Base-by-base conservation (phyloP, 1,140 invertebrate genomes). In the Chelonus insularis region DNA sequence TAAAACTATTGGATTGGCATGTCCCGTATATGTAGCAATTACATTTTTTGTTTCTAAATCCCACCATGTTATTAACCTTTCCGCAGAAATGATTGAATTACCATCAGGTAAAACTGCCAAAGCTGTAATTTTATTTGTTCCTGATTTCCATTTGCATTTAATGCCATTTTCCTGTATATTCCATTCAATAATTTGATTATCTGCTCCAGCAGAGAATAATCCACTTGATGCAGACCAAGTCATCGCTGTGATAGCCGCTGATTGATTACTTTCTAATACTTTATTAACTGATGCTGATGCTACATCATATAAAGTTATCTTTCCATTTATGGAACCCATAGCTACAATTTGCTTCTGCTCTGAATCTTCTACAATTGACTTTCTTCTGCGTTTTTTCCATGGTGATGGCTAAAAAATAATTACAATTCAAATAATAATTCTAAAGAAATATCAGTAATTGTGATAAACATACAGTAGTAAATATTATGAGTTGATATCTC, bases 61-160 rank as follows among this genome's bases (percentile, higher is more conserved):
- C 86, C 87, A 91, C 65, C 88, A 78, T 72, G 87, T 89, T 1
- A 92, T 85, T 56, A 80, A 78, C 62, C 85, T 84, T 18, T 86
- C 83, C 6, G 87, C 89, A n/a, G 88, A 85, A 4, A 90, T 70
- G 9, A 92, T 57, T 25, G 80, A 81, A n/a, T 83, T 83, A 16
- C 84, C 86, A 41, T 87, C 84, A 23, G 85, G 81, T 48, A 90
- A 75, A 64, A 87, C 83, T 61, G 86, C 83, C 23, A 92, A 84
- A 20, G 88, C 86, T 64, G 86, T 86, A 0, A 91, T 82, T 73
- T 83, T 87, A 16, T 84, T 84, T 59, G 86, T 88, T 1, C 86
- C 88, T 34, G 83, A 84, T 74, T 87, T 87, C 88, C 88, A 91
- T 58, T 79, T 80, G 29, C 65, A 74, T 56, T 80, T 77, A 14